phyloP scores from a whole-genome alignment of 2,888 invertebrate genomes.

The Leptarthrus brevirostris region DNA sequence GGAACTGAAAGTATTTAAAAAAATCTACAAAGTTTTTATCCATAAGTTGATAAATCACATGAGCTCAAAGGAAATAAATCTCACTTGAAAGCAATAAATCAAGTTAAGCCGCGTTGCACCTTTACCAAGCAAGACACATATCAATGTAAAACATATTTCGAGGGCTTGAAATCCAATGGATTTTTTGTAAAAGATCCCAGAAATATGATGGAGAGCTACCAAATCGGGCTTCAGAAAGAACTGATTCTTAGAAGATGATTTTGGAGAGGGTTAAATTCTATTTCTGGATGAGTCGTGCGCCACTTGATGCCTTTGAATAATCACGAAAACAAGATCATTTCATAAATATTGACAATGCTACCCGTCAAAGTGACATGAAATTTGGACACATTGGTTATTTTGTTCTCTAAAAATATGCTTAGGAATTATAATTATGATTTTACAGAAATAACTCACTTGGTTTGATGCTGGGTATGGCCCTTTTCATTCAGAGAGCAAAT shows the following conservation, averaged over 20 bases:
- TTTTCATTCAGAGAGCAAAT: too few relatives aligned
- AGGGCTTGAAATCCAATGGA: too few relatives aligned
- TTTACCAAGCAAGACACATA: not conserved
- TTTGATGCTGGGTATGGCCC: too few relatives aligned
- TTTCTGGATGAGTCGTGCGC: not conserved
- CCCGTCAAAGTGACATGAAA: not conserved
- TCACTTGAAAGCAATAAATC: constrained; percentile 11
- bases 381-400: not conserved
- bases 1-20: not conserved
- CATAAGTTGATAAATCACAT: constrained; percentile 24
- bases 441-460: too few relatives aligned
- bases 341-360: constrained; percentile 33
- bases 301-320: not conserved
- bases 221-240: not conserved
- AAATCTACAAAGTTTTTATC: not conserved
- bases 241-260: not conserved
- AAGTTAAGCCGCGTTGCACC: not conserved
- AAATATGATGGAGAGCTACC: not conserved
- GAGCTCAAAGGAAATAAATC: constrained; percentile 19
- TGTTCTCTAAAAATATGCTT: not conserved
- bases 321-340: not conserved
- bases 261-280: not conserved
- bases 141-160: too few relatives aligned
- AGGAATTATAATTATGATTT: too few relatives aligned
- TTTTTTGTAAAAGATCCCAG: too few relatives aligned